Base-by-base conservation (phyloP, 2,888 invertebrate species). In the Caenorhabditis sp. region DNA sequence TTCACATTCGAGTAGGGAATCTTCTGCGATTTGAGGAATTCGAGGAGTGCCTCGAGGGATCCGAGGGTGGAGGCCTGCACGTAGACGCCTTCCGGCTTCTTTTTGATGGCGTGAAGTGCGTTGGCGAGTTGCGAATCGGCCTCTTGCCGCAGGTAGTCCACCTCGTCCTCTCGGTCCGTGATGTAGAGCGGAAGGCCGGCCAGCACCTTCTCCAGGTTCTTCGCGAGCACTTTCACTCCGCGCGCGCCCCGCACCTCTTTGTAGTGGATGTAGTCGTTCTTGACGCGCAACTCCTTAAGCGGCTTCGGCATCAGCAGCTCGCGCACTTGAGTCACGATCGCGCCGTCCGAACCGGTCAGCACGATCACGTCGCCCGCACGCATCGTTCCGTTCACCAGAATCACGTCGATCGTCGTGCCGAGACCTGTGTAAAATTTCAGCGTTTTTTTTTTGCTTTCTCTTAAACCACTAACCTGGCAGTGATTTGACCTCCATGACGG, bases 41-140 rank as follows among this genome's bases (percentile, higher is more conserved):
- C 96, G 5, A 97, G 91, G 63, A 99, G 91, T 0, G 99, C 99
- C 90, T 99, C 99, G 9, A 99, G 91, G 0, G 99, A 99, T 7
- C 99, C 99, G 6, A 99, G 92, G n/a, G 99, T 99, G 1, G 97
- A 98, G 0, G 99, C 98, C 89, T 99, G 98, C n/a, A 99, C 99
- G 90, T 95, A 97, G 45, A 99, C 99, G 46, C 99, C 99, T 78
- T 95, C 92, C 83, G 94, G 95, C 37, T 94, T 93, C 81, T 96
- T 84, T 90, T 95, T 96, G 88, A 99, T 97, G 30, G 94, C 94
- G 59, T 94, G 95, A 55, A 99, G 92, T 2, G 96, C 97, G 24
- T 93, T 93, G 88, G 94, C 93, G 85, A 99, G 90, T 89, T 96
- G 95, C 59, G 92, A 92, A 0, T 95, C 93, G 1, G 96, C 94